phyloP scores from a whole-genome alignment of 2,113 vertebrate species.

The Hippocampus comes region DNA sequence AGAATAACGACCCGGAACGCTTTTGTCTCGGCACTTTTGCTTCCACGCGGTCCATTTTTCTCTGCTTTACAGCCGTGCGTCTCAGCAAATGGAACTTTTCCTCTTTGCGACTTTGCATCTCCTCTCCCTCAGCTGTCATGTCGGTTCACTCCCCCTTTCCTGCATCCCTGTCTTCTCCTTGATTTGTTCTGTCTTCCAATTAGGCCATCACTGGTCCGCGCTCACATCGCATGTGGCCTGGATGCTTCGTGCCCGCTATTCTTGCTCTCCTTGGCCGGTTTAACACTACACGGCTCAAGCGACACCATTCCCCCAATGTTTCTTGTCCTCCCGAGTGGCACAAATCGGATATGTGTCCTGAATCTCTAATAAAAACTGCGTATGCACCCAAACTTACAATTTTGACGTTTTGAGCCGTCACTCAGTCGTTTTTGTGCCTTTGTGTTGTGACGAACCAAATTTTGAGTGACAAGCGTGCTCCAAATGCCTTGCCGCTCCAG shows the following conservation, averaged over 20 bases:
- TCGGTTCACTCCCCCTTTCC: conserved; percentile 54
- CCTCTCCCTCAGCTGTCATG: conserved; percentile 52
- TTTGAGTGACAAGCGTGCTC: too few species aligned
- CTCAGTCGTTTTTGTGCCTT: too few species aligned
- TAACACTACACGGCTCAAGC: not conserved
- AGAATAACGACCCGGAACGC: conserved; percentile 7
- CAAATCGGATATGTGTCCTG: not conserved
- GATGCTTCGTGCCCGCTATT: conserved; percentile 31
- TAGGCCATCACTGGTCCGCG: conserved; percentile 48
- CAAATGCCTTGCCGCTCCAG: too few species aligned
- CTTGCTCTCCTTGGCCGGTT: conserved; percentile 18
- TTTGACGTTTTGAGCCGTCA: too few species aligned
- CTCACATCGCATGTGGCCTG: conserved; percentile 28
- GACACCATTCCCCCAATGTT: not conserved
- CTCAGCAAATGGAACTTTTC: conserved; percentile 15
- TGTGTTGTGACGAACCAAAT: too few species aligned
- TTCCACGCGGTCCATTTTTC: conserved; percentile 6
- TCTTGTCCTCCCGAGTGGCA: not conserved
- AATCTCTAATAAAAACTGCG: not conserved
- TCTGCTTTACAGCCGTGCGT: conserved; percentile 18
- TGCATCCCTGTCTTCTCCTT: conserved; percentile 45
- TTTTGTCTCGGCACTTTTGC: not conserved
- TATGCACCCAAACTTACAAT: not conserved
- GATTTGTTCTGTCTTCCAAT: conserved; percentile 53
- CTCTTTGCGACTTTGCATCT: conserved; percentile 9